These are phyloP conservation scores for Polymixis flavicincta DNA, from an alignment of 2,888 invertebrate genomes.

Conservation along the genomic window DNA sequence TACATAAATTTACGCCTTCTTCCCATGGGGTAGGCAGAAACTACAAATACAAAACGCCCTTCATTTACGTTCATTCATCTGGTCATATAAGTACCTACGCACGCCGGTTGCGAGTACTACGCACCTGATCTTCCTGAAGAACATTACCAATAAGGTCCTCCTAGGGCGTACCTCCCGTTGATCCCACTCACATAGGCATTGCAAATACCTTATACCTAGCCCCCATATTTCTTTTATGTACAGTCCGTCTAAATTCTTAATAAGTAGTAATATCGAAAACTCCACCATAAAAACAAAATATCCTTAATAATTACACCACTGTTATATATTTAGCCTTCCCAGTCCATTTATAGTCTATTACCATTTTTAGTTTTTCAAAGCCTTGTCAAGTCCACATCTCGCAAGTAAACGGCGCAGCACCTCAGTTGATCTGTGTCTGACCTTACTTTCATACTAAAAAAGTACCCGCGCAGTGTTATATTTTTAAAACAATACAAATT, in stretches of 20 bases:
- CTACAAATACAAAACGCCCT: no score
- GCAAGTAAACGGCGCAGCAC: constrained; percentile 1
- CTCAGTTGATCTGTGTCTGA: constrained; percentile 21
- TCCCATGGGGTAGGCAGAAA: no score
- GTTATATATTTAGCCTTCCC: background rate
- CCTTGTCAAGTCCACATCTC: constrained; percentile 7
- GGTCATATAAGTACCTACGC: no score
- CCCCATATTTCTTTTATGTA: background rate
- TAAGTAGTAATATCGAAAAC: no score
- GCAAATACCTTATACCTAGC: no score
- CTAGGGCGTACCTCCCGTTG: no score
- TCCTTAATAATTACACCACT: background rate
- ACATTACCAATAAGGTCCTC: no score
- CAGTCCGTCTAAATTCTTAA: background rate
- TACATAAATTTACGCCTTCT: no score
- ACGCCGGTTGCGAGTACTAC: no score
- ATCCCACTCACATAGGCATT: no score
- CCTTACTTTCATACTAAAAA: constrained; percentile 50
- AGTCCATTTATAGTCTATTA: constrained; percentile 21
- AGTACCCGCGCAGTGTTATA: constrained; percentile 33
- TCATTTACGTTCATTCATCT: background rate
- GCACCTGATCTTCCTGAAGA: no score
- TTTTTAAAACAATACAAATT: constrained; percentile 56
- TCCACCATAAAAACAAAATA: background rate
- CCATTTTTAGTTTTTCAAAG: constrained; percentile 8